Percentiles rank a stretch among this genome's conserved stretches.
Evolutionary conservation across 2,888 invertebrate species (phyloP).

Genomic region (Plebejus argus): DNA sequence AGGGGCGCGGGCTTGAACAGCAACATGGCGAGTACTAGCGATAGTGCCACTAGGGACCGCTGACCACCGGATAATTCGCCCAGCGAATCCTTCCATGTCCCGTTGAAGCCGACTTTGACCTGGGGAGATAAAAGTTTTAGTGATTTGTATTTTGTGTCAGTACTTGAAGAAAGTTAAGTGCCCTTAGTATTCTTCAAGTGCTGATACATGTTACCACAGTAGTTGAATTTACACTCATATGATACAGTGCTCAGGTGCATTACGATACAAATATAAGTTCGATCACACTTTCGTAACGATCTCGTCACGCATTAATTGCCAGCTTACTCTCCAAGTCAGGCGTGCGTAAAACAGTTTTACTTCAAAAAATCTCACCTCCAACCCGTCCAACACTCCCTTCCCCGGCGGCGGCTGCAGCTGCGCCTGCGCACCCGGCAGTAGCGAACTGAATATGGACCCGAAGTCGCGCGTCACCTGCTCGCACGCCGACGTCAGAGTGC

Average conservation of each 20-base stretch:
- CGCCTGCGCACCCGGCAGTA: slow-evolving; percentile 95
- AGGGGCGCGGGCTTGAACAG: slow-evolving; percentile 98
- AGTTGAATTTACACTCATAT: no score
- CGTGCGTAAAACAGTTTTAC: no score
- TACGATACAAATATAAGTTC: no score
- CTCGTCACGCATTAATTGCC: no score
- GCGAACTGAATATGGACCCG: slow-evolving; percentile 94
- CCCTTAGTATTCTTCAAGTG: no score
- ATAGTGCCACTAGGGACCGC: slow-evolving; percentile 96
- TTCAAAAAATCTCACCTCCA: slow-evolving; percentile 83
- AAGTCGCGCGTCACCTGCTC: slow-evolving; percentile 95
- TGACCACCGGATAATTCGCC: slow-evolving; percentile 98
- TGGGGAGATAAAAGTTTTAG: slow-evolving; percentile 38
- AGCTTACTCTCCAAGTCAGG: no score
- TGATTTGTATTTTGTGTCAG: no score
- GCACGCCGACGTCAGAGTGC: slow-evolving; percentile 90
- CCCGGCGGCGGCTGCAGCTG: slow-evolving; percentile 90
- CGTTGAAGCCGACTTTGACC: slow-evolving; percentile 91
- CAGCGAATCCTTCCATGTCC: slow-evolving; percentile 97
- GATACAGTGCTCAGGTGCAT: no score
- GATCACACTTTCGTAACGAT: no score
- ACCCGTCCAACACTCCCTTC: slow-evolving; percentile 88
- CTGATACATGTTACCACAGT: no score
- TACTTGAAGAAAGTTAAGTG: no score
- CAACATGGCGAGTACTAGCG: slow-evolving; percentile 97